Evolutionary conservation across 2,888 invertebrate genomes (phyloP).

Genomic region (Drosophila atripex): DNA sequence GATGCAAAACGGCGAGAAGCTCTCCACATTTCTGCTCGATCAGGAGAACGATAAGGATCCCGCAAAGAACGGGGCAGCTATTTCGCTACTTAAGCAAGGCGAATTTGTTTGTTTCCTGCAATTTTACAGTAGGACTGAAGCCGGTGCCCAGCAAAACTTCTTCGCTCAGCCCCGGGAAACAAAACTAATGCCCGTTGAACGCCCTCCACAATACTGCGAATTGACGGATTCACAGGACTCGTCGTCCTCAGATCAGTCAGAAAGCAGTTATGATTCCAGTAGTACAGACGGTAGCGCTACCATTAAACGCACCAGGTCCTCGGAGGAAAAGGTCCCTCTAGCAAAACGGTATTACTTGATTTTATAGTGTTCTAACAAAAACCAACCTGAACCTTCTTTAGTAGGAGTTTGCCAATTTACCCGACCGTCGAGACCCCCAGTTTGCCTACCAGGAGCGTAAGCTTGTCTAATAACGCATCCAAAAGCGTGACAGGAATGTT

Average conservation of each 20-base stretch:
- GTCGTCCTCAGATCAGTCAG: conserved; percentile 15
- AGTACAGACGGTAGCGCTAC: background rate
- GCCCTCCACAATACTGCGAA: conserved; percentile 29
- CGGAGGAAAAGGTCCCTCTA: background rate
- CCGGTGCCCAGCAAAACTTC: conserved; percentile 35
- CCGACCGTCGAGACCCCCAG: background rate
- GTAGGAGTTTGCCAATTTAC: background rate
- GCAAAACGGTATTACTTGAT: conserved; percentile 23
- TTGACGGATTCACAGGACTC: conserved; percentile 37
- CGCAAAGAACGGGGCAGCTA: conserved; percentile 44
- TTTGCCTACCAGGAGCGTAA: background rate
- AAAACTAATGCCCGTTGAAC: conserved; percentile 39
- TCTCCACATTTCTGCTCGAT: conserved; percentile 5
- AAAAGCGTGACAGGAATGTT: background rate
- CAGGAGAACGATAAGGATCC: background rate
- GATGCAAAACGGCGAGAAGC: background rate
- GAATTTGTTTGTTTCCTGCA: conserved; percentile 49
- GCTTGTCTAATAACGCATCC: background rate
- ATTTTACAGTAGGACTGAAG: conserved; percentile 41
- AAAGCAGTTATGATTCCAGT: conserved; percentile 10
- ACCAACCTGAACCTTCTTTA: background rate
- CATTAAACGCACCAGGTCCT: background rate
- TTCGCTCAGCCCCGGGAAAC: conserved; percentile 20
- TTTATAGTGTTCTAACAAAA: background rate
- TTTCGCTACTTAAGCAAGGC: conserved; percentile 35